Base-by-base conservation (phyloP, 2,113 vertebrate genomes). In the Aegithalos caudatus region DNA sequence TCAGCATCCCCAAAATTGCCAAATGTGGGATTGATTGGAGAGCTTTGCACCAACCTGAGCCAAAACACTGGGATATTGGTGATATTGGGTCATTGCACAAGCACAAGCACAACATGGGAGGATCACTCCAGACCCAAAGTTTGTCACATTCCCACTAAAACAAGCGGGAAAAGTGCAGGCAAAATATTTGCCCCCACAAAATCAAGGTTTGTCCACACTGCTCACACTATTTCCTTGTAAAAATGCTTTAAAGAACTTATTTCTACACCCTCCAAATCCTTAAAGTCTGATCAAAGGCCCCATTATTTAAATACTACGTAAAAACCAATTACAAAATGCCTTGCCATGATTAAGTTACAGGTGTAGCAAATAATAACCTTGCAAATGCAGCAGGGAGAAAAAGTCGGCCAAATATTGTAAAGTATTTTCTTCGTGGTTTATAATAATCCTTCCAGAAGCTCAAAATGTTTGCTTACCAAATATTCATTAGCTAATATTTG, bases 401-500 rank as follows among this genome's bases (percentile, higher is more conserved):
- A 88, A 88, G 51, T 58, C 50, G 48, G 33, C 51, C 80, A 88
- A 86, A 88, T 48, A 56, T 9, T 78, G 14, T 44, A 61, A 85
- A 93, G 65, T 72, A 53, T 81, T 96, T 96, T 90, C 72, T 72
- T 94, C 60, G 2, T 44, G 58, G 64, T 92, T 93, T 67, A 11
- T 78, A 93, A 95, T 92, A 93, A 84, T 66, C 82, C 85, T 92
- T 88, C 85, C 50, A 90, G 88, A 86, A 93, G 94, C 82, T 64
- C 81, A 51, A 92, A 88, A 86, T 93, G 86, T 95, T 96, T 97
- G 92, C 93, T 88, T 92, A 88, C 92, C 92, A 88, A 96, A 94
- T 96, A 95, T 76, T 94, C 76, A 84, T 96, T 94, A 95, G 76
- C 67, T 81, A 86, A 90, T 92, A 90, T 96, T 96, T 93, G 73